Base-by-base conservation (phyloP, 2,113 vertebrate species). In the Mirounga angustirostris region DNA sequence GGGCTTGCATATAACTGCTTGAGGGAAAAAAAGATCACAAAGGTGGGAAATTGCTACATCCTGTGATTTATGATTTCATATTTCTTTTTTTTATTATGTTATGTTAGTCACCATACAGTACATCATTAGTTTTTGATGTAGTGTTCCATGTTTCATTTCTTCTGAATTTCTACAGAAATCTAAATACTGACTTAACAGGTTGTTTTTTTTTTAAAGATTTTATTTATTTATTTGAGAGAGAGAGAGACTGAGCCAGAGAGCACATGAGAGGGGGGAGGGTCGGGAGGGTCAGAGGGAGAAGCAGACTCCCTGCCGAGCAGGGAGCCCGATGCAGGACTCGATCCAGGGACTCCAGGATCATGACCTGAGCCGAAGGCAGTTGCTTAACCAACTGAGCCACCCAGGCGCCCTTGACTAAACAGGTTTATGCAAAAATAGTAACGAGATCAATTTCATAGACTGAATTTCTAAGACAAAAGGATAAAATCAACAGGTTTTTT, bases 91-190 rank as follows among this genome's bases (percentile, higher is more conserved):
- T 46, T 46, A 46, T 46, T 46, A 46, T 46, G 46, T 46, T 46
- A 46, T 46, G 46, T 46, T 46, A 46, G 43, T 46, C 46, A 46
- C 46, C 46, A 46, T 46, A 46, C 46, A 46, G 46, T 46, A 46
- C 46, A 46, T 46, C 46, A 46, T 46, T 46, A 46, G 46, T 46
- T 46, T 46, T 46, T 46, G 46, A 46, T 46, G 46, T 46, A 46
- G 46, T 46, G 46, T 46, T 46, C 46, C 46, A 46, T 46, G 46
- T 46, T 46, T 94, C 56, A 87, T 74, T 86, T 97, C 54, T 91
- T 91, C 36, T 85, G 58, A 88, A 91, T 63, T 71, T 95, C 82
- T 91, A 61, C 50, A 52, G 46, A 95, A 96, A 88, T 65, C 80
- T 76, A 91, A 80, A 84, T 13, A 58, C 11, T 95, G 58, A 76